These are phyloP conservation scores for Hestina assimilis DNA, from an alignment of 1,140 invertebrate genomes.

Conservation along the genomic window DNA sequence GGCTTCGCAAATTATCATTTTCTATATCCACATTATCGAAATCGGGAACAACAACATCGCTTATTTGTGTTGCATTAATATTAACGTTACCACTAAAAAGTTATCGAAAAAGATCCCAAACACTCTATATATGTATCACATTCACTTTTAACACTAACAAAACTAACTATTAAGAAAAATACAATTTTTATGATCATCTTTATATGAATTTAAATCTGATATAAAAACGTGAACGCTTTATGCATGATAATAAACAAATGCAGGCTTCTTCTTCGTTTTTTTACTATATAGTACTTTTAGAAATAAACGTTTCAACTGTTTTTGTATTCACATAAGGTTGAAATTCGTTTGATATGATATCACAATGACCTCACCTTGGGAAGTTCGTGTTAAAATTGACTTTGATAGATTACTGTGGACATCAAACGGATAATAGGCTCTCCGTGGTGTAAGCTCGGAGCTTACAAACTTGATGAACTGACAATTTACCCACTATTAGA, in stretches of 20 bases:
- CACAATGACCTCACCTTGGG: conserved; percentile 40
- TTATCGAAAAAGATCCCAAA: conserved; percentile 30
- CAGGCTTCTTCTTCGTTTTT: conserved; percentile 23
- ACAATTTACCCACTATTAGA: background rate
- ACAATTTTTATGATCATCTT: conserved; percentile 32
- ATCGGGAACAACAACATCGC: conserved; percentile 15
- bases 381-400: conserved; percentile 41
- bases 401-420: conserved; percentile 44
- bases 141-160: conserved; percentile 31
- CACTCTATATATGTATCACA: conserved; percentile 38
- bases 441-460: conserved; percentile 34
- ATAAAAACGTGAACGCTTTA: conserved; percentile 36
- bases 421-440: conserved; percentile 35
- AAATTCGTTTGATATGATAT: conserved; percentile 25
- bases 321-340: conserved; percentile 9
- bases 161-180: conserved; percentile 21
- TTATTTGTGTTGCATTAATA: conserved; percentile 15
- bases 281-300: conserved; percentile 10
- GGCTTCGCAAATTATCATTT: conserved; percentile 31
- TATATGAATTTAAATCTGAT: background rate
- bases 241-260: conserved; percentile 40
- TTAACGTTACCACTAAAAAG: conserved; percentile 28
- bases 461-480: conserved; percentile 20
- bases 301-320: conserved; percentile 1
- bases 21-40: conserved; percentile 30